Conservation (phyloP, 23 tunicate species). For the Phallusia fumigata region DNA sequence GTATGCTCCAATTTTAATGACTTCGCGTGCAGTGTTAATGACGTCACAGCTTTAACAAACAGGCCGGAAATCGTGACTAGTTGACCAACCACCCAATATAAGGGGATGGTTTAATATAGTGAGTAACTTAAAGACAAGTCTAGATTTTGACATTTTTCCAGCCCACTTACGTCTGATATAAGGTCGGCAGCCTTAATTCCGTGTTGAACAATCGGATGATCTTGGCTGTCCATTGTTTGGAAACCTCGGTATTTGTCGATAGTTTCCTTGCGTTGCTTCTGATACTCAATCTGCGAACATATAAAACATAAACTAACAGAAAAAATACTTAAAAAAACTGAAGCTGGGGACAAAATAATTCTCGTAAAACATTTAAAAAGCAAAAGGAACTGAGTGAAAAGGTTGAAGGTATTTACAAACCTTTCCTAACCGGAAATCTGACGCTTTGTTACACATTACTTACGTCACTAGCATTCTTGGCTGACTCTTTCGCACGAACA, state of each 20-base stretch:
- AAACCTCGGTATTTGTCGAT: constrained; percentile 82
- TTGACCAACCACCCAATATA: too few relatives aligned
- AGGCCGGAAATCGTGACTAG: too few relatives aligned
- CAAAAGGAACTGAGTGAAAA: too few relatives aligned
- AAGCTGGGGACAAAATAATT: too few relatives aligned
- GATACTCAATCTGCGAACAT: constrained; percentile 62
- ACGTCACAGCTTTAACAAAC: too few relatives aligned
- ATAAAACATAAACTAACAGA: neutral
- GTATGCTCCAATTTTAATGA: too few relatives aligned
- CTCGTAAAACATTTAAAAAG: too few relatives aligned
- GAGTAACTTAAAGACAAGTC: too few relatives aligned
- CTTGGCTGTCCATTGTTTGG: constrained; percentile 95
- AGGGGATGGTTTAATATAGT: too few relatives aligned
- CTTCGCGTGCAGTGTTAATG: too few relatives aligned
- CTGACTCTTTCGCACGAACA: constrained; percentile 76
- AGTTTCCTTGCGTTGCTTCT: constrained; percentile 63
- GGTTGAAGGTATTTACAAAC: too few relatives aligned
- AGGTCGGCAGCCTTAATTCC: constrained; percentile 93
- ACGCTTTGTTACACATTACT: constrained; percentile 1
- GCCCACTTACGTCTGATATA: constrained; percentile 60
- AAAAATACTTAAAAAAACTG: neutral
- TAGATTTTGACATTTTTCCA: neutral
- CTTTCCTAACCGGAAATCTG: too few relatives aligned
- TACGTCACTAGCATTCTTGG: constrained; percentile 87
- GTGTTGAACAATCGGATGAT: constrained; percentile 94